Conservation (phyloP, 2,888 invertebrate species). For the Drosophila rubida region DNA sequence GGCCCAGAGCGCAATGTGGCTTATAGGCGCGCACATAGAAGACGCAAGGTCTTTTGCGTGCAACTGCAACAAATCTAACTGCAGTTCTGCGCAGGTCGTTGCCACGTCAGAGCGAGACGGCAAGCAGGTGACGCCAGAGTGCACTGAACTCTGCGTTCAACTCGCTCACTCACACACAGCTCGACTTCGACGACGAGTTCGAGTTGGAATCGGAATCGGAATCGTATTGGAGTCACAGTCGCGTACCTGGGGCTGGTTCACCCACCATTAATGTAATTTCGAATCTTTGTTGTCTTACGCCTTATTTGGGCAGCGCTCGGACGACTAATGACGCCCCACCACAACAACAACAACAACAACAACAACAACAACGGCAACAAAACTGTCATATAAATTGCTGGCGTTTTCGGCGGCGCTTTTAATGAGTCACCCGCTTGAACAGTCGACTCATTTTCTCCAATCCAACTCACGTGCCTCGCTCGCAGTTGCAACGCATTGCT, state of each 20-base stretch:
- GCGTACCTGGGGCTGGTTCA: conserved; percentile 37
- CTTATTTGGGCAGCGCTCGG: conserved; percentile 64
- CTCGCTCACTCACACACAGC: conserved; percentile 10
- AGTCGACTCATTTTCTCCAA: not conserved
- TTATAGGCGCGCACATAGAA: conserved; percentile 29
- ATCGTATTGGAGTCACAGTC: conserved; percentile 3
- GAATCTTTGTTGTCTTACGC: conserved; percentile 51
- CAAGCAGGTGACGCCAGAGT: conserved; percentile 50
- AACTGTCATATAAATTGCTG: conserved; percentile 73
- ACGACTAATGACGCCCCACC: conserved; percentile 65
- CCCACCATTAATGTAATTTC: conserved; percentile 73
- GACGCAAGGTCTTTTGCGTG: conserved; percentile 81
- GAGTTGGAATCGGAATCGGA: not conserved
- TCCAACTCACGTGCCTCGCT: conserved; percentile 63
- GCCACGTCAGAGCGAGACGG: conserved; percentile 51
- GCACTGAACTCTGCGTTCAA: conserved; percentile 56
- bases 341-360: conserved; percentile 24
- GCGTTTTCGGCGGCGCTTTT: conserved; percentile 70
- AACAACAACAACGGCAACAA: conserved; percentile 4
- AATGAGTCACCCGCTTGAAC: conserved; percentile 64
- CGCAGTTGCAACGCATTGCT: conserved; percentile 60
- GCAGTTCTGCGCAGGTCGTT: conserved; percentile 81
- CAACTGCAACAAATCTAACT: conserved; percentile 74
- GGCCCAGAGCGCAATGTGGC: conserved; percentile 57
- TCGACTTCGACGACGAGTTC: too few relatives aligned